Conservation (phyloP, 2,797 vertebrate species). For the Aviceda cuculoides region DNA sequence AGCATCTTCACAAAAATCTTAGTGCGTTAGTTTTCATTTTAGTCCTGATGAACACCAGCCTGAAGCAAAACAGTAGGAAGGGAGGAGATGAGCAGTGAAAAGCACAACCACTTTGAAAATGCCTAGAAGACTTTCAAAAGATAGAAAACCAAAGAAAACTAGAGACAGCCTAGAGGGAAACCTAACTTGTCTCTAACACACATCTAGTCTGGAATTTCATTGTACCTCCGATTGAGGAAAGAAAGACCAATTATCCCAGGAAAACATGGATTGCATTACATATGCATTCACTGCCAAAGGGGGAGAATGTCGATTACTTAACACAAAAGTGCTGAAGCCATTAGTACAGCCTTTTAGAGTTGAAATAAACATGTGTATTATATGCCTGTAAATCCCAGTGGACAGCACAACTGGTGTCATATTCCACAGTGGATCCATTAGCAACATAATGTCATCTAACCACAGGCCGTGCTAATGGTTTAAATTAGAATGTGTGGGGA, state of each 20-base stretch:
- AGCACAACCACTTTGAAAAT: background rate
- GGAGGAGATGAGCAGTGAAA: background rate
- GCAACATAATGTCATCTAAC: slow-evolving; percentile 75
- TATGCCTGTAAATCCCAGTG: slow-evolving; percentile 68
- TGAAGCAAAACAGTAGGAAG: background rate
- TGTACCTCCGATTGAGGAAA: slow-evolving; percentile 52
- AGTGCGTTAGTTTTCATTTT: background rate
- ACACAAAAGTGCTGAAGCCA: slow-evolving; percentile 79
- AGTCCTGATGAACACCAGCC: background rate
- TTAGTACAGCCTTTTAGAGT: slow-evolving; percentile 78
- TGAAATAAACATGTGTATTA: slow-evolving; percentile 78
- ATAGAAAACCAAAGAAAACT: background rate
- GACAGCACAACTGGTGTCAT: slow-evolving; percentile 77
- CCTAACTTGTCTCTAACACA: slow-evolving; percentile 2
- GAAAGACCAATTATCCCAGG: slow-evolving; percentile 71
- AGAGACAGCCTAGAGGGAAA: background rate
- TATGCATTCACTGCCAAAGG: slow-evolving; percentile 58
- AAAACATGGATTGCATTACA: slow-evolving; percentile 76
- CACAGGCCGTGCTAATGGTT: slow-evolving; percentile 74
- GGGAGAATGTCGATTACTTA: slow-evolving; percentile 72
- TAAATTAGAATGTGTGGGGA: slow-evolving; percentile 67
- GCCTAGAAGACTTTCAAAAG: background rate
- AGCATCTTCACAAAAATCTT: background rate
- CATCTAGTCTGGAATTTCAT: slow-evolving; percentile 70
- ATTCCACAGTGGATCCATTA: slow-evolving; percentile 80